These are phyloP conservation scores for Brevimyrus niger DNA, from an alignment of 2,113 vertebrate genomes.

Conservation along the genomic window DNA sequence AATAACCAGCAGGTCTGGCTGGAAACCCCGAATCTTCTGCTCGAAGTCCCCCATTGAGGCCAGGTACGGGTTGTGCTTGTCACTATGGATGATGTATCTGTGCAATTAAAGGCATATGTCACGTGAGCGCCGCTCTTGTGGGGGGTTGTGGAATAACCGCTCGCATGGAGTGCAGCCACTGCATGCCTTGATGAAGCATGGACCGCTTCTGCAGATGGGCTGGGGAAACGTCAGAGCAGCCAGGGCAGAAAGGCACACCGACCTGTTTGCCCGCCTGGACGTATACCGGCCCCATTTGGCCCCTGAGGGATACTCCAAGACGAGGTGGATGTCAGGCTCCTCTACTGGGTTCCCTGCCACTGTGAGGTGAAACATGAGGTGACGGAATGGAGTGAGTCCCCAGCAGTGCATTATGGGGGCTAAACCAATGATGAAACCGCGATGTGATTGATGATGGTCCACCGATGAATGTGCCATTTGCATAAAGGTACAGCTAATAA, in stretches of 20 bases:
- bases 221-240: background rate
- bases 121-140: background rate
- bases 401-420: background rate
- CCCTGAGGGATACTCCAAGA: conserved; percentile 69
- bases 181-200: background rate
- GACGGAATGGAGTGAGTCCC: background rate
- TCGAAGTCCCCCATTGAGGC: conserved; percentile 67
- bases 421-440: background rate
- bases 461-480: background rate
- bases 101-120: background rate
- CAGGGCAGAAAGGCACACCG: background rate
- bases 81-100: conserved; percentile 74
- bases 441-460: background rate
- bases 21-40: conserved; percentile 52
- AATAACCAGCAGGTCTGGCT: conserved; percentile 65
- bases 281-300: conserved; percentile 63
- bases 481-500: background rate
- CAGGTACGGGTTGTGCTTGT: conserved; percentile 69
- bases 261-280: conserved; percentile 73
- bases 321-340: conserved; percentile 71
- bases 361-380: conserved; percentile 29
- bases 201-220: background rate
- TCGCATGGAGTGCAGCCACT: background rate
- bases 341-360: conserved; percentile 65
- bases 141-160: background rate